A percentile compares a stretch with the other conserved stretches of the same genome.
phyloP scores from a whole-genome alignment of 2,888 invertebrate genomes.

The Caenorhabditis becei region DNA sequence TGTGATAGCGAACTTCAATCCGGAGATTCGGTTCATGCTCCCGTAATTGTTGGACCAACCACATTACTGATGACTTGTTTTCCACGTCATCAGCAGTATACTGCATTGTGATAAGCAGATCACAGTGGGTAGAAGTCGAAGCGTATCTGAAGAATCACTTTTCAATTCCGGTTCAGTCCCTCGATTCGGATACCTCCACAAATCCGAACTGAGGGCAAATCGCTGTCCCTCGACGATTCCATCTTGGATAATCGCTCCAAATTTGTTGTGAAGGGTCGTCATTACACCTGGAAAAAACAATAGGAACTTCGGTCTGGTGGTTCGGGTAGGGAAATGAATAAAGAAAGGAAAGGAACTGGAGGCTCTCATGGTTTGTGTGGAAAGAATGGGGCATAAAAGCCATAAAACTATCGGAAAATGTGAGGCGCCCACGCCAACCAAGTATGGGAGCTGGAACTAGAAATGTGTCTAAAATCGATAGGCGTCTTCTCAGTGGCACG shows the following conservation, averaged over 20 bases:
- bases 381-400: neutral
- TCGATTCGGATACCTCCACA: constrained; percentile 64
- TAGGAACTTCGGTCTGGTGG: neutral
- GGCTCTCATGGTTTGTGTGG: neutral
- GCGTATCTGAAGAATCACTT: constrained; percentile 66
- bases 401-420: constrained; percentile 1
- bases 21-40: constrained; percentile 74
- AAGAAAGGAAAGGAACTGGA: neutral
- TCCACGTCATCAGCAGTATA: constrained; percentile 59
- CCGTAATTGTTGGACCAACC: constrained; percentile 70
- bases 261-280: constrained; percentile 70
- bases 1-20: constrained; percentile 76
- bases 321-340: neutral
- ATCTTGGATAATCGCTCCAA: constrained; percentile 74
- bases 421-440: neutral
- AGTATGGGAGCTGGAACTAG: neutral
- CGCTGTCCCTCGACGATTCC: constrained; percentile 75
- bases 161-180: neutral
- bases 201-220: constrained; percentile 70
- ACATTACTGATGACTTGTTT: constrained; percentile 61
- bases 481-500: constrained; percentile 1
- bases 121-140: constrained; percentile 70
- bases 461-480: constrained; percentile 13
- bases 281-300: constrained; percentile 37
- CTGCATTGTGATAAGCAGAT: constrained; percentile 73